phyloP scores from a whole-genome alignment of 2,797 vertebrate genomes.

The Takifugu rubripes region DNA sequence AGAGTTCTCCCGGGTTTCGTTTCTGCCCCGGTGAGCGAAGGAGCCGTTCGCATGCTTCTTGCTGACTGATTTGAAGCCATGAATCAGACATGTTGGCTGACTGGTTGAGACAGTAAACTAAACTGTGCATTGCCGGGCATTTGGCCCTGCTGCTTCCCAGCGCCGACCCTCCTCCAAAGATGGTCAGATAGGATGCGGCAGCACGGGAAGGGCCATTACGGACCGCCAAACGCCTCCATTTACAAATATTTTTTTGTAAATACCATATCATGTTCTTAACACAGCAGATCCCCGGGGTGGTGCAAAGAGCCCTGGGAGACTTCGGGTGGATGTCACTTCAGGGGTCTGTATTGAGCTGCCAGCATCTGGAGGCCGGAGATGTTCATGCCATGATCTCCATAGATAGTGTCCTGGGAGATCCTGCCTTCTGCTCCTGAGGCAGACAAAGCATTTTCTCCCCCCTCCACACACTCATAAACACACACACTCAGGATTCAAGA shows the following conservation, averaged over 20 bases:
- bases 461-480: constrained; percentile 5
- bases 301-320: constrained; percentile 72
- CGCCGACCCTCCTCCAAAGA: constrained; percentile 44
- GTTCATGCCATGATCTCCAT: constrained; percentile 41
- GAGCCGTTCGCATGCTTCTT: constrained; percentile 42
- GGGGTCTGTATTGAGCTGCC: constrained; percentile 66
- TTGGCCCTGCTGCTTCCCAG: constrained; percentile 50
- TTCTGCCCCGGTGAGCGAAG: constrained; percentile 39
- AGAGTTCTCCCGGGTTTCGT: constrained; percentile 47
- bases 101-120: constrained; percentile 67
- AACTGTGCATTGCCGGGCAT: constrained; percentile 67
- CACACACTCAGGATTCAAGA: constrained; percentile 6
- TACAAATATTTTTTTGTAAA: constrained; percentile 85
- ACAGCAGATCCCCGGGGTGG: constrained; percentile 71
- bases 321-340: constrained; percentile 59
- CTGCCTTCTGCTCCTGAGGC: constrained; percentile 69
- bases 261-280: constrained; percentile 80
- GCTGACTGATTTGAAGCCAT: constrained; percentile 44
- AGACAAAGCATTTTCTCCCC: constrained; percentile 5
- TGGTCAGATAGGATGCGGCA: constrained; percentile 39
- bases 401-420: constrained; percentile 55
- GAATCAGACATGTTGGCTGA: constrained; percentile 35
- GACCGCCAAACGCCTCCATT: constrained; percentile 71
- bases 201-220: constrained; percentile 49
- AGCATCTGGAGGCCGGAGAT: constrained; percentile 73